phyloP scores from a whole-genome alignment of 2,888 invertebrate genomes.

The Scaptodrosophila latifasciaeformis region DNA sequence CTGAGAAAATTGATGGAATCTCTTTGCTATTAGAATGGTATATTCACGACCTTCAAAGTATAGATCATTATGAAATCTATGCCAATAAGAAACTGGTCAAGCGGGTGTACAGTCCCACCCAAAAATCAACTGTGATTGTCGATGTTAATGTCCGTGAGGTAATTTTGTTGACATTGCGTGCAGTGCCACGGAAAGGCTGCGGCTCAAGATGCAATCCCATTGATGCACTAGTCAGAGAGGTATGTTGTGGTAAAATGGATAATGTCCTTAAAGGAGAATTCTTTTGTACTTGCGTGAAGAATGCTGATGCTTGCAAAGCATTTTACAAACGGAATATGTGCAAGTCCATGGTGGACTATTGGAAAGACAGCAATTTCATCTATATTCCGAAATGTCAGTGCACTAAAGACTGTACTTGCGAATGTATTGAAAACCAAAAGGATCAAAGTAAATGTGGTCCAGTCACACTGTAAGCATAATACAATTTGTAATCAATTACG shows the following conservation, averaged over 20 bases:
- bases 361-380: constrained; percentile 48
- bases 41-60: constrained; percentile 35
- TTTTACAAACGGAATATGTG: constrained; percentile 18
- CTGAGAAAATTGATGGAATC: constrained; percentile 18
- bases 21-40: constrained; percentile 43
- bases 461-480: too few species aligned
- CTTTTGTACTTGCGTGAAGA: constrained; percentile 27
- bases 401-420: constrained; percentile 16
- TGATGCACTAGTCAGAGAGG: constrained; percentile 26
- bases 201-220: constrained; percentile 6
- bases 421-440: constrained; percentile 13
- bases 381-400: constrained; percentile 36
- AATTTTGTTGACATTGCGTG: constrained; percentile 33
- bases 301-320: constrained; percentile 7
- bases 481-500: too few species aligned
- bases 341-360: constrained; percentile 37
- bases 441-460: too few species aligned
- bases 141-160: constrained; percentile 31
- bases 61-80: constrained; percentile 41
- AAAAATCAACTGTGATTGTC: constrained; percentile 28
- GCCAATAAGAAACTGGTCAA: constrained; percentile 32
- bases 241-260: constrained; percentile 25
- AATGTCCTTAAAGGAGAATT: constrained; percentile 20
- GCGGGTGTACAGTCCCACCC: constrained; percentile 30
- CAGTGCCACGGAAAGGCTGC: constrained; percentile 16